phyloP scores from a whole-genome alignment of 2,888 invertebrate genomes.

The Cheilosia soror region DNA sequence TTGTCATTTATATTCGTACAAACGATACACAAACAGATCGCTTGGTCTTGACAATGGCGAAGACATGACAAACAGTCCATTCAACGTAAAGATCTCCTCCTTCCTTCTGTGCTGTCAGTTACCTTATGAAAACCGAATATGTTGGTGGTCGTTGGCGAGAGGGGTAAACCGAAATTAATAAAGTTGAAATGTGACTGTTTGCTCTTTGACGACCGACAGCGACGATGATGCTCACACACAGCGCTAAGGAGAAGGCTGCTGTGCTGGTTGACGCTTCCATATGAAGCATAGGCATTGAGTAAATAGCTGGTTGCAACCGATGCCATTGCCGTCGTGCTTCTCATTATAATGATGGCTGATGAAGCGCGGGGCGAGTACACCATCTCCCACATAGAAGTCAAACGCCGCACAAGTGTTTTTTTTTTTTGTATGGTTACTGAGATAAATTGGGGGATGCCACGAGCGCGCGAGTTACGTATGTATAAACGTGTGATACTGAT shows the following conservation, averaged over 20 bases:
- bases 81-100: conserved; percentile 57
- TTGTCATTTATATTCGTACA: conserved; percentile 58
- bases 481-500: conserved; percentile 42
- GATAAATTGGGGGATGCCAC: conserved; percentile 65
- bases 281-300: conserved; percentile 28
- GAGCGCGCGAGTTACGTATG: conserved; percentile 39
- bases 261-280: conserved; percentile 3
- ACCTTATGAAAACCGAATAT: conserved; percentile 56
- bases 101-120: conserved; percentile 35
- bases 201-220: conserved; percentile 42
- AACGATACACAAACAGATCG: conserved; percentile 33
- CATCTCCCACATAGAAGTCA: conserved; percentile 53
- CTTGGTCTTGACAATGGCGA: conserved; percentile 56
- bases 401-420: conserved; percentile 63
- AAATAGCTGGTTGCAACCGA: conserved; percentile 62
- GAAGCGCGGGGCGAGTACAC: conserved; percentile 46
- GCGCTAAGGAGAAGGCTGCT: conserved; percentile 18
- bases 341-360: conserved; percentile 13
- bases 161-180: conserved; percentile 62
- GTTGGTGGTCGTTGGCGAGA: conserved; percentile 61
- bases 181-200: conserved; percentile 63
- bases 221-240: conserved; percentile 55
- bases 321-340: conserved; percentile 59
- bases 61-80: conserved; percentile 65
- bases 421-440: conserved; percentile 27